Evolutionary conservation across 2,888 invertebrate species (phyloP).

Genomic region (Macaria liturata): DNA sequence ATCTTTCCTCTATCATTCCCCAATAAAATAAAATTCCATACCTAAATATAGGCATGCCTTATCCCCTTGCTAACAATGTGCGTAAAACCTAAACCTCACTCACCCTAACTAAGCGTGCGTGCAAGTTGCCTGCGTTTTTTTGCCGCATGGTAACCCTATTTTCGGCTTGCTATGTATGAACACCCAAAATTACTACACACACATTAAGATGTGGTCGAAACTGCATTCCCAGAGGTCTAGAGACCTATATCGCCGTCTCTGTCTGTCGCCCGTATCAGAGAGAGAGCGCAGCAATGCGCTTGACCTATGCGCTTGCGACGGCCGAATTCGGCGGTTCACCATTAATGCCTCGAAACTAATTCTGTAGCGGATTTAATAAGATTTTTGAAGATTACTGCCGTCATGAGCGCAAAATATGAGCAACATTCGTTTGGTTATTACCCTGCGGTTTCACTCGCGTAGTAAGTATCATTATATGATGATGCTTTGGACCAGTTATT

Average conservation of each 20-base stretch:
- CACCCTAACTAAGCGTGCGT: too few relatives aligned
- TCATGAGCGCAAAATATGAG: too few relatives aligned
- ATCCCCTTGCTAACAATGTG: too few relatives aligned
- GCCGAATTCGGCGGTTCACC: slow-evolving; percentile 62
- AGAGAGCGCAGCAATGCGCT: slow-evolving; percentile 53
- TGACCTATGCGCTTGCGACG: slow-evolving; percentile 65
- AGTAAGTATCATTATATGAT: too few relatives aligned
- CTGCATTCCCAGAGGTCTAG: slow-evolving; percentile 65
- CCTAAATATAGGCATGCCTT: too few relatives aligned
- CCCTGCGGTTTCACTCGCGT: too few relatives aligned
- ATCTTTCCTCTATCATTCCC: too few relatives aligned
- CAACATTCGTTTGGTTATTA: too few relatives aligned
- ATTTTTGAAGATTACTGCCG: not conserved
- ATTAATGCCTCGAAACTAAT: slow-evolving; percentile 1
- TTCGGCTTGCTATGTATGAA: slow-evolving; percentile 30
- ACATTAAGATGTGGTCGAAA: slow-evolving; percentile 45
- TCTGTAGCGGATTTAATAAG: not conserved
- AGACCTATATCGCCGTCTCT: slow-evolving; percentile 46
- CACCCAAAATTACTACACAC: slow-evolving; percentile 52
- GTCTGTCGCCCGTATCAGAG: slow-evolving; percentile 39
- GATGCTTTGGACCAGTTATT: too few relatives aligned
- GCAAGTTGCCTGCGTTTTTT: too few relatives aligned
- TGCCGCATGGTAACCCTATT: slow-evolving; percentile 2
- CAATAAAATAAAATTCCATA: too few relatives aligned
- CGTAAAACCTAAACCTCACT: too few relatives aligned